A percentile compares a stretch with the other conserved stretches of the same genome.
phyloP scores from a whole-genome alignment of 2,113 vertebrate genomes.

The Anhinga rufa region DNA sequence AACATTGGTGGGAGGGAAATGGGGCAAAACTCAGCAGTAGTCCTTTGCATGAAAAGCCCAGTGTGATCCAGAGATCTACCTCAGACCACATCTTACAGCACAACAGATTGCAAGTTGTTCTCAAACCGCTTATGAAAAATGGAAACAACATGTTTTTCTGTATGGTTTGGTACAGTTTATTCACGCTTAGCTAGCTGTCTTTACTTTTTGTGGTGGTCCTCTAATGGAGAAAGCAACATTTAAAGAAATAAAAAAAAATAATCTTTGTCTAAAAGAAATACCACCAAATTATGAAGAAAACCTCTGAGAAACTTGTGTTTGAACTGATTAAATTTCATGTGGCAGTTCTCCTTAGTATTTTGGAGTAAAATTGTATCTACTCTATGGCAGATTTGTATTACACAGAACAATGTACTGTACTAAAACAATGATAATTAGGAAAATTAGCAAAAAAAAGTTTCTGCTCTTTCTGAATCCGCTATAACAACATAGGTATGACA shows the following conservation, averaged over 20 bases:
- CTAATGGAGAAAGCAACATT: background rate
- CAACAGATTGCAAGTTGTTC: background rate
- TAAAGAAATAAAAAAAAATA: background rate
- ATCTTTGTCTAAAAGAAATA: background rate
- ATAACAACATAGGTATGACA: background rate
- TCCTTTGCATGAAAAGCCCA: background rate
- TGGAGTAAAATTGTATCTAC: background rate
- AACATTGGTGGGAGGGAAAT: background rate
- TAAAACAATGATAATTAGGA: background rate
- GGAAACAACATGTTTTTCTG: background rate
- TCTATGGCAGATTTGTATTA: background rate
- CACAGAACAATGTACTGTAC: background rate
- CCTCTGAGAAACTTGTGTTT: background rate
- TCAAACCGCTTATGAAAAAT: background rate
- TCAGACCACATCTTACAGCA: background rate
- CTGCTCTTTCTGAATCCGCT: background rate
- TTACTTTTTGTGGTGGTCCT: background rate
- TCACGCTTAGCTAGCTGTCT: background rate
- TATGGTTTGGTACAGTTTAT: background rate
- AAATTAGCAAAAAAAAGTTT: background rate
- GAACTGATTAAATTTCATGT: background rate
- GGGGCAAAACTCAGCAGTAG: background rate
- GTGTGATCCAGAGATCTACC: background rate
- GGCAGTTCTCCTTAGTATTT: background rate
- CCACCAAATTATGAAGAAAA: background rate